Conservation (phyloP, 2,888 invertebrate species). For the Endomychus coccineus region DNA sequence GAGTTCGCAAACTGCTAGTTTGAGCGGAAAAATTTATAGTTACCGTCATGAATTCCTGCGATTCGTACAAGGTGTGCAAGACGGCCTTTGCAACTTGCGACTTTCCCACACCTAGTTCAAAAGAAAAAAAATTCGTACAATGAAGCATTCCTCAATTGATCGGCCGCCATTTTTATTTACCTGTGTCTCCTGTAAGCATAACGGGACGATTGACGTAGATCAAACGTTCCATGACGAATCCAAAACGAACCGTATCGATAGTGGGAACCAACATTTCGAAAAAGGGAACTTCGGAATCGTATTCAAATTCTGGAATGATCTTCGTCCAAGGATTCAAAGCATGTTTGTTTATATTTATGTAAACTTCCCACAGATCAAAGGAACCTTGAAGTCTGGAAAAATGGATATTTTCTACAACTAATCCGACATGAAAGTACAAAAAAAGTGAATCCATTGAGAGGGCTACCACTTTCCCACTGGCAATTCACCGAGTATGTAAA, state of each 20-base stretch:
- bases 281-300: conserved; percentile 64
- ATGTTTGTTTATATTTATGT: conserved; percentile 61
- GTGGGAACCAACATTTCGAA: conserved; percentile 89
- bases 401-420: too few species aligned
- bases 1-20: conserved; percentile 76
- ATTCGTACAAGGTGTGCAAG: conserved; percentile 55
- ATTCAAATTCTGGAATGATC: conserved; percentile 66
- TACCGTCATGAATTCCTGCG: conserved; percentile 62
- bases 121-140: neutral
- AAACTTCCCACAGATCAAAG: conserved; percentile 65
- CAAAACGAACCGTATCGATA: conserved; percentile 81
- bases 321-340: conserved; percentile 72
- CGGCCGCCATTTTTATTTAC: conserved; percentile 36
- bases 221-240: conserved; percentile 70
- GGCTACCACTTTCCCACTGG: too few species aligned
- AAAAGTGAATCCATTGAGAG: too few species aligned
- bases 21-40: conserved; percentile 87
- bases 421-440: too few species aligned
- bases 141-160: neutral
- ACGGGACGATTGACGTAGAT: conserved; percentile 68
- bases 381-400: conserved; percentile 11
- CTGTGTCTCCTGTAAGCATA: conserved; percentile 84
- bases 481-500: too few species aligned
- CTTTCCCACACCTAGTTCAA: conserved; percentile 75
- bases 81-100: conserved; percentile 75